Base-by-base conservation (phyloP, 2,797 vertebrate genomes). In the Margarornis squamiger region DNA sequence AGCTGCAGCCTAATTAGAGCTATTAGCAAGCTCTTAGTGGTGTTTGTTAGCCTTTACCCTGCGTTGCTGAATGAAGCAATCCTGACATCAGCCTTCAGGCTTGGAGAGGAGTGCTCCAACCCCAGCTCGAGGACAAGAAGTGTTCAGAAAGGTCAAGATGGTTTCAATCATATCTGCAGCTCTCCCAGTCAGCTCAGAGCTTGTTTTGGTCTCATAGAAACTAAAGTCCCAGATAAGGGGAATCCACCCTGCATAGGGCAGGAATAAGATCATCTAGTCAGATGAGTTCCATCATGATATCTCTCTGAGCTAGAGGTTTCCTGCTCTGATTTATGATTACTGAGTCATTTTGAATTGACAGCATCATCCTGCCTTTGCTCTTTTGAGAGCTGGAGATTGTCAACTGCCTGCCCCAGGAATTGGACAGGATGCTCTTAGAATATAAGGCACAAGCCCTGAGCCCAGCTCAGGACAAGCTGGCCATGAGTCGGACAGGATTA, bases 1-100 rank as follows among this genome's bases (percentile, higher is more conserved):
- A 96, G 90, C 94, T 95, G 91, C 84, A 73, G 88, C 27, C 82
- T 94, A 92, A 94, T 96, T 91, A 74, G 90, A 85, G 68, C 94
- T 86, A 96, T 95, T 95, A 96, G 77, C 65, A 54, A 82, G 85
- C 79, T 94, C 88, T 93, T 92, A 88, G 82, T 34, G 74, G 22
- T 92, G 82, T 88, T 97, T 90, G 90, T 92, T 93, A 96, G 93
- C 65, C 51, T 46, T 85, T 65, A 66, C 57, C 67, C 71, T 49
- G 59, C 18, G 8, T 7, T 71, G 48, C 86, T 88, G 86, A 77
- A 85, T 78, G 86, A 92, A 93, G 81, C 75, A 88, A 86, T 59
- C 34, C 62, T 88, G 79, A 73, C 58, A 88, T 89, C 81, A 92
- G 70, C 66, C 39, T 82, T 48, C 58, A 86, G 78, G 80, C 71